Base-by-base conservation (phyloP, 2,797 vertebrate genomes). In the Chanos chanos region DNA sequence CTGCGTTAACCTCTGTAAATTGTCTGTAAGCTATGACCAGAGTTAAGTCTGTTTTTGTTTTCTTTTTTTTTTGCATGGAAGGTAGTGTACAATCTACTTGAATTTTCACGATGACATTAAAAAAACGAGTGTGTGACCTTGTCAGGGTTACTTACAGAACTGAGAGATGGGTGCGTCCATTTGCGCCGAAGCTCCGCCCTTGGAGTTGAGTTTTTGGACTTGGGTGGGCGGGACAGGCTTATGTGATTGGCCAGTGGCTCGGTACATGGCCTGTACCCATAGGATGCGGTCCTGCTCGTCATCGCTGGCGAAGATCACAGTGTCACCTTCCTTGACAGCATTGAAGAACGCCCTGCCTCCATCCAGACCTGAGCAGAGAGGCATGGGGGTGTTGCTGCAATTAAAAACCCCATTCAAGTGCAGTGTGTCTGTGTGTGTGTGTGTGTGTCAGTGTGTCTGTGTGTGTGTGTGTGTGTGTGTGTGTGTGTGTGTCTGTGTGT, bases 221-320 rank as follows among this genome's bases (percentile, higher is more conserved):
- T 99, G 97, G 82, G 97, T 99, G 12, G 97, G 97, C 0, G 97
- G 96, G 61, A 99, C 94, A 5, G 97, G 97, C 83, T 99, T 99
- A 85, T 99, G 97, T 16, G 97, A 98, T 84, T 99, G 97, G 65
- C 97, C 97, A 0, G 97, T 99, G 80, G 97, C 97, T 57, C 97
- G 92, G 66, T 99, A 99, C 96, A 99, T 99, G 70, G 97, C 97
- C 81, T 99, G 97, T 75, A 99, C 97, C 97, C 97, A 99, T 73
- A 99, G 85, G 85, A 99, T 99, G 56, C 97, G 94, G 78, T 99
- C 97, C 83, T 99, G 97, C 73, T 99, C 97, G 18, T 99, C 97
- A 1, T 99, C 97, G 15, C 97, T 99, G 45, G 97, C 97, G 77
- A 98, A 99, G 79, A 99, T 97, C 87, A 99, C 96, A 0, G 97